Evolutionary conservation across 2,888 invertebrate species (phyloP).

Genomic region (Rotaria sp.): DNA sequence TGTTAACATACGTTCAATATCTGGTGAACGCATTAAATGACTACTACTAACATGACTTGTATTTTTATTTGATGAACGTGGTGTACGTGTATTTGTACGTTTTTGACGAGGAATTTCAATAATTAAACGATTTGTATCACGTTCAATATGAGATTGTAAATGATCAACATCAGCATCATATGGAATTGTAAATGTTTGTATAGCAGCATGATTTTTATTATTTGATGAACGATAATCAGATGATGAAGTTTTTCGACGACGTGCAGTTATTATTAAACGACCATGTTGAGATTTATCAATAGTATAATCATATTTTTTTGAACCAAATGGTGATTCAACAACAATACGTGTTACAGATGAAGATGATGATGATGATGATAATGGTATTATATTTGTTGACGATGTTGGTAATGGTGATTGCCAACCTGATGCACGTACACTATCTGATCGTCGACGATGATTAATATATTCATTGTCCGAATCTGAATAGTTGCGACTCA

Average conservation of each 20-base stretch:
- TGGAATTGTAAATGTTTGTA: not conserved
- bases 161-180: conserved; percentile 17
- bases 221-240: not conserved
- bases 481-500: conserved; percentile 20
- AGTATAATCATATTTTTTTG: not conserved
- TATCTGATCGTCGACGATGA: not conserved
- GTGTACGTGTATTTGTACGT: not conserved
- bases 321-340: conserved; percentile 21
- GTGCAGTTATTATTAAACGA: not conserved
- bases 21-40: not conserved
- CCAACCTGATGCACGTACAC: not conserved
- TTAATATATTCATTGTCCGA: not conserved
- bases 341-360: not conserved
- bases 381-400: not conserved
- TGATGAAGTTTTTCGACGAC: not conserved
- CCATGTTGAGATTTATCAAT: conserved; percentile 21
- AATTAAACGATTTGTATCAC: conserved; percentile 5
- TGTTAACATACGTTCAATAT: conserved; percentile 30
- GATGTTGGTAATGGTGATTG: not conserved
- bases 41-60: not conserved
- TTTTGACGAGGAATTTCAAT: not conserved
- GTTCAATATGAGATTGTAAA: not conserved
- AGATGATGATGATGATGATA: not conserved
- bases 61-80: not conserved
- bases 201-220: not conserved